Evolutionary conservation across 2,113 vertebrate genomes (phyloP), one percentile per base, ranked within the genome.

Genomic region (Heterochromis multidens): DNA sequence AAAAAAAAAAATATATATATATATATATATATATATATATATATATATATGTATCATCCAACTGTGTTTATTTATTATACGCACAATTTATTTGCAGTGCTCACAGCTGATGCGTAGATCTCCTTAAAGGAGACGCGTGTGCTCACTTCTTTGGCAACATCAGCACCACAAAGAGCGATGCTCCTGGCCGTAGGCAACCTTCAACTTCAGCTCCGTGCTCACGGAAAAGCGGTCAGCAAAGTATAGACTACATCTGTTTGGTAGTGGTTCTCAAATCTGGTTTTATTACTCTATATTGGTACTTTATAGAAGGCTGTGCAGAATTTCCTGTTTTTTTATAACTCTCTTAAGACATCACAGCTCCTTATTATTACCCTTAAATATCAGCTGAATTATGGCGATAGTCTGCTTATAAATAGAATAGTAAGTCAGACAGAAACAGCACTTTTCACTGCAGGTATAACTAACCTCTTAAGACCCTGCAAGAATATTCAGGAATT

Each of bases 81-180:
- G 81, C 33, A 27, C 70, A 52, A 25, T 82, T 54, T 65, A 40
- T 84, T 78, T 79, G 81, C 79, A 70, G 60, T 23, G 60, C 37
- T 80, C 85, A 85, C 89, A 87, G 84, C 86, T 81, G 85, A 88
- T 62, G 87, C 83, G 37, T 61, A 31, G 85, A 88, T 83, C 78
- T 70, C 67, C 85, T 94, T 86, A 94, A 90, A 92, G 90, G 91
- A 88, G 87, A 82, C 88, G 90, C 83, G 76, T 35, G 86, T 23
- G 60, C 19, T 21, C 56, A 81, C 85, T 59, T 85, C 84, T 91
- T 81, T 83, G 79, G 86, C 91, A 94, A 46, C 94, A 92, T 91
- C 93, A 92, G 88, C 89, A 93, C 13, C 92, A 37, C 77, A 65
- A 70, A 4, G 72, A 65, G 83, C 35, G 46, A 81, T 83, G 79